Percentiles rank a stretch among this genome's conserved stretches.
Evolutionary conservation across 2,888 invertebrate genomes (phyloP).

Genomic region (Chouioia cunea): DNA sequence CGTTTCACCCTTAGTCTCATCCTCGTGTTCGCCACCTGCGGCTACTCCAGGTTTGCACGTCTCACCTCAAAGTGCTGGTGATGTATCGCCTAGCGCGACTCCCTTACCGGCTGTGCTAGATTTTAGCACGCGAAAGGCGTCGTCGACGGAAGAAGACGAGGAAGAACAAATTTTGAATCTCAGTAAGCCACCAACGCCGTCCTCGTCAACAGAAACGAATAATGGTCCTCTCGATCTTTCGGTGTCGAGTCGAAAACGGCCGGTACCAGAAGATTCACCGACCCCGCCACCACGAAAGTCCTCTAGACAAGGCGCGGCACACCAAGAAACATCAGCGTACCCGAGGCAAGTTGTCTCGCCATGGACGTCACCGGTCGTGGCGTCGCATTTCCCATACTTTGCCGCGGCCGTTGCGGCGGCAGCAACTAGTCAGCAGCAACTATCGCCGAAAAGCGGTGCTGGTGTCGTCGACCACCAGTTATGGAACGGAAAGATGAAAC

Average conservation of each 20-base stretch:
- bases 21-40: constrained; percentile 77
- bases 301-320: constrained; percentile 69
- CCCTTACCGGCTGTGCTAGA: constrained; percentile 76
- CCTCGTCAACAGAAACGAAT: constrained; percentile 70
- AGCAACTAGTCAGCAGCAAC: constrained; percentile 72
- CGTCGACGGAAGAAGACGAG: constrained; percentile 71
- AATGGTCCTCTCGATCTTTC: constrained; percentile 86
- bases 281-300: constrained; percentile 76
- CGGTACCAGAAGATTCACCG: constrained; percentile 75
- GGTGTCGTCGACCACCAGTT: constrained; percentile 68
- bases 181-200: constrained; percentile 76
- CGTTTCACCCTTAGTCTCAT: constrained; percentile 78
- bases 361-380: constrained; percentile 84
- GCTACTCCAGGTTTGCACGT: constrained; percentile 71
- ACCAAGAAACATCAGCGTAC: constrained; percentile 70
- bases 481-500: constrained; percentile 87
- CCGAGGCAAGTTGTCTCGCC: constrained; percentile 80
- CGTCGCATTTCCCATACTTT: constrained; percentile 83
- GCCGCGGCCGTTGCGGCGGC: constrained; percentile 84
- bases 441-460: constrained; percentile 78
- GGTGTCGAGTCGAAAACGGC: constrained; percentile 80
- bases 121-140: constrained; percentile 81
- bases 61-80: constrained; percentile 73
- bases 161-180: constrained; percentile 80
- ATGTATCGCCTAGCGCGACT: constrained; percentile 63